Conservation (phyloP, 1,140 invertebrate genomes). For the Littorina saxatilis region DNA sequence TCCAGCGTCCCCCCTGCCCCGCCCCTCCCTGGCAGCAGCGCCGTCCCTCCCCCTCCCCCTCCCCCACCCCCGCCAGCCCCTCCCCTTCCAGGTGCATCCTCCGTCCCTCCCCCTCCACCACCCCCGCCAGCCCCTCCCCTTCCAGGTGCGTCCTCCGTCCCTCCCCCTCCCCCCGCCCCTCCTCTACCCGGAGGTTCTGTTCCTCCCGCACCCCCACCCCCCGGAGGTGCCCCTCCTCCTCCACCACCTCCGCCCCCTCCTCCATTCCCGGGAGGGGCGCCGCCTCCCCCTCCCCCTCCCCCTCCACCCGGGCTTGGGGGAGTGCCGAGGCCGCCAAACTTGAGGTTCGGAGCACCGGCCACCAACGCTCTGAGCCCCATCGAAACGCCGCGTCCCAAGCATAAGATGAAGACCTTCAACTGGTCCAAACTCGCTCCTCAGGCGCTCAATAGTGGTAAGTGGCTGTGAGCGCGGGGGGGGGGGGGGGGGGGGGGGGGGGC, state of each 20-base stretch:
- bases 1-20: constrained; percentile 16
- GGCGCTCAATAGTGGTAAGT: constrained; percentile 65
- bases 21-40: constrained; percentile 21
- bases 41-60: constrained; percentile 57
- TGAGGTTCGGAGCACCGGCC: constrained; percentile 32
- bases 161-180: constrained; percentile 56
- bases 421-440: constrained; percentile 71
- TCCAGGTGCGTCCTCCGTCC: constrained; percentile 21
- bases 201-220: constrained; percentile 52
- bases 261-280: constrained; percentile 27
- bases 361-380: constrained; percentile 39
- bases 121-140: constrained; percentile 33
- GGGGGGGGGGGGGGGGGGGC: neutral
- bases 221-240: constrained; percentile 38
- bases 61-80: constrained; percentile 34
- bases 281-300: constrained; percentile 60
- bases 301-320: constrained; percentile 42
- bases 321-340: constrained; percentile 48
- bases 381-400: constrained; percentile 66
- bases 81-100: neutral
- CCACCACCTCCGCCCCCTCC: constrained; percentile 54
- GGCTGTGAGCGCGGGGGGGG: neutral
- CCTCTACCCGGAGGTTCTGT: neutral
- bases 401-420: constrained; percentile 73
- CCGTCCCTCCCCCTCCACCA: constrained; percentile 23